A percentile compares a stretch with the other conserved stretches of the same genome.
Evolutionary conservation across 2,113 vertebrate genomes (phyloP).

Genomic region (Scalopus aquaticus): DNA sequence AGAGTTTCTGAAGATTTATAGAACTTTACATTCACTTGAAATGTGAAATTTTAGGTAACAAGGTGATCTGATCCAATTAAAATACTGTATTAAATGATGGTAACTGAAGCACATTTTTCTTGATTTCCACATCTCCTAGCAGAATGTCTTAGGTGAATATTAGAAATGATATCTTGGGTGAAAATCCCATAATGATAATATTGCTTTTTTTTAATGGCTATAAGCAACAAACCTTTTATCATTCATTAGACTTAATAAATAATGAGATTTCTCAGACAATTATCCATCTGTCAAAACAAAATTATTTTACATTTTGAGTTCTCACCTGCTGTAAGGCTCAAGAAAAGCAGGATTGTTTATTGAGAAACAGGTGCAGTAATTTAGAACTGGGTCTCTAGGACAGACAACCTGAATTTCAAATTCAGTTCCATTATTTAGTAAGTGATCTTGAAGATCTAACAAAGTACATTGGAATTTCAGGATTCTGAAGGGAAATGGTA

Average conservation of each 20-base stretch:
- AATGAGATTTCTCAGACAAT: not conserved
- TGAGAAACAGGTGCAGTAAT: not conserved
- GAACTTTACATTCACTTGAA: not conserved
- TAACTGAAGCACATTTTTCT: not conserved
- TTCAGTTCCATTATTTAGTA: not conserved
- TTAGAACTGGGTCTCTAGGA: not conserved
- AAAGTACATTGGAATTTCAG: not conserved
- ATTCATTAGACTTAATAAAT: not conserved
- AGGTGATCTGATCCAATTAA: not conserved
- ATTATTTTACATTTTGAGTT: not conserved
- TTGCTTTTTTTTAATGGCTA: not conserved
- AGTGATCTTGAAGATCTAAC: not conserved
- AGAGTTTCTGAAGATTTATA: not conserved
- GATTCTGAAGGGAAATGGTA: not conserved
- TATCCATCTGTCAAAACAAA: not conserved
- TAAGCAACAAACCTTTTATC: not conserved
- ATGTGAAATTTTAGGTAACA: not conserved
- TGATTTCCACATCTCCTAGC: not conserved
- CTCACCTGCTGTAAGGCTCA: not conserved
- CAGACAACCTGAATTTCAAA: slow-evolving; percentile 6
- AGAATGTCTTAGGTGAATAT: not conserved
- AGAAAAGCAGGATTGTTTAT: not conserved
- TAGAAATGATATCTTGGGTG: not conserved
- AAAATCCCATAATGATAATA: not conserved
- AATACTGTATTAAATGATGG: not conserved